Conservation (phyloP, 2,888 invertebrate genomes). For the Allolobophora icterica region DNA sequence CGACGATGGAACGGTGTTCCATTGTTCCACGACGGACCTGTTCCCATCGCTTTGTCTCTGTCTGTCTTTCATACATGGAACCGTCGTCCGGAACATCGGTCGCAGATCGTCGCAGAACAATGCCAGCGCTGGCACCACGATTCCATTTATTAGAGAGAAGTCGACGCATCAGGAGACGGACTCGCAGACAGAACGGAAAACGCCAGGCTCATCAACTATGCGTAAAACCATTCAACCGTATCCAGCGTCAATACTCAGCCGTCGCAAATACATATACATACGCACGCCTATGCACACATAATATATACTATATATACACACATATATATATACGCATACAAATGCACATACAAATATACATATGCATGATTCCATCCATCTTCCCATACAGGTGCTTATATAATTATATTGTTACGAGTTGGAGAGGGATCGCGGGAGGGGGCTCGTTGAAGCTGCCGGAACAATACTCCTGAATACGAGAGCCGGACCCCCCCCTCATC, state of each 20-base stretch:
- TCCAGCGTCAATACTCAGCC: neutral
- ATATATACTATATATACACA: neutral
- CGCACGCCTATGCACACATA: neutral
- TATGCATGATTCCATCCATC: neutral
- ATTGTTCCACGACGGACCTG: neutral
- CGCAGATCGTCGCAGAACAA: conserved; percentile 23
- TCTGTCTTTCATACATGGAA: neutral
- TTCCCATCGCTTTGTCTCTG: neutral
- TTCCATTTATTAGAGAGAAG: conserved; percentile 24
- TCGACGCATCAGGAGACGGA: conserved; percentile 19
- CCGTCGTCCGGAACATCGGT: neutral
- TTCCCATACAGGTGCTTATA: neutral
- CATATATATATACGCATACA: neutral
- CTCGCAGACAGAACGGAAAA: neutral
- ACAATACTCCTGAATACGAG: too few species aligned
- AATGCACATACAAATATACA: neutral
- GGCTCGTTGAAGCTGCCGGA: too few species aligned
- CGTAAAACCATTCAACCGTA: neutral
- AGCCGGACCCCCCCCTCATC: too few species aligned
- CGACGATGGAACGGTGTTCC: neutral
- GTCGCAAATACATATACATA: neutral
- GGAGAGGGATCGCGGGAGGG: too few species aligned
- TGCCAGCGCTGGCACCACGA: conserved; percentile 22
- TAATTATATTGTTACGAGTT: neutral
- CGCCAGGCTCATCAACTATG: neutral